Conservation (phyloP, 2,797 vertebrate species). For the Malurus leucopterus region DNA sequence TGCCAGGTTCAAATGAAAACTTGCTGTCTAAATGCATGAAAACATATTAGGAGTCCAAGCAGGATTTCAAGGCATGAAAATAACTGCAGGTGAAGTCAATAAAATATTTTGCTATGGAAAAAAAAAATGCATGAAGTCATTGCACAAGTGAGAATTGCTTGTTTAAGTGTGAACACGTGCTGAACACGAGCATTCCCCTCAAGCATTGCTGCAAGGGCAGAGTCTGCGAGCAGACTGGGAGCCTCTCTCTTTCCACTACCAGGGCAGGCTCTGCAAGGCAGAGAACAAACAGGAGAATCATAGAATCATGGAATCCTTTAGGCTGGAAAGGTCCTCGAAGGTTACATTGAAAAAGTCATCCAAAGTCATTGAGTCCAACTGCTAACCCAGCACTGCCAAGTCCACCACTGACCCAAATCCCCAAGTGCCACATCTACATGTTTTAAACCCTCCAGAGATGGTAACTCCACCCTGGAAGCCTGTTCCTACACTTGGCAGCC, state of each 20-base stretch:
- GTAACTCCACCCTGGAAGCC: background rate
- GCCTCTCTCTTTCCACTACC: rapidly evolving
- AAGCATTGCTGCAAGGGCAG: rapidly evolving
- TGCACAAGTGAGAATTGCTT: background rate
- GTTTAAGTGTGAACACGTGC: background rate
- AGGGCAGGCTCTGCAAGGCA: background rate
- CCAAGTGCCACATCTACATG: background rate
- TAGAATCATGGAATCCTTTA: background rate
- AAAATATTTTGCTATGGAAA: background rate
- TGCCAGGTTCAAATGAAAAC: background rate
- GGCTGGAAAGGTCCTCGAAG: background rate
- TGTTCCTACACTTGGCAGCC: background rate
- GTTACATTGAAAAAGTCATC: background rate
- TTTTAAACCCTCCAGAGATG: background rate
- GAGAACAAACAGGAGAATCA: background rate
- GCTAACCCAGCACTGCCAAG: background rate
- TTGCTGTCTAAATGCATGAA: background rate
- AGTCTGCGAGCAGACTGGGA: background rate
- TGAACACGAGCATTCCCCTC: rapidly evolving
- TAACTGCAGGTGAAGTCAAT: background rate
- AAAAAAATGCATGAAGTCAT: background rate
- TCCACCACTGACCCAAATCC: background rate
- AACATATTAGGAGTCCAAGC: background rate
- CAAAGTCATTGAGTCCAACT: background rate
- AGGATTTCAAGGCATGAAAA: background rate